Evolutionary conservation across 1,140 invertebrate species (phyloP).

Genomic region (Pissodes strobi): DNA sequence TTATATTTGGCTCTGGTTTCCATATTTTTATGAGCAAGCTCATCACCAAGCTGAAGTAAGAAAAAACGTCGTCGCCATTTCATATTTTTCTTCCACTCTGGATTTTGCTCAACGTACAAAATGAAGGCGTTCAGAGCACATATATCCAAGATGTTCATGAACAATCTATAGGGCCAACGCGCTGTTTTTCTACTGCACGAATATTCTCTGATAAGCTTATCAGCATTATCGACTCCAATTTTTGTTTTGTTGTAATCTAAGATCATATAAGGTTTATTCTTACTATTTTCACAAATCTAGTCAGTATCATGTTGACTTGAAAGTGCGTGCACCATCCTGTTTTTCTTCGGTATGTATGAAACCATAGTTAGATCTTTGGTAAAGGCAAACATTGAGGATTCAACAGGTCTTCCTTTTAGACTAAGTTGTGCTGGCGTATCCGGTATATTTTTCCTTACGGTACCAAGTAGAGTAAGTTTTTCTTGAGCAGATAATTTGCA

Average conservation of each 20-base stretch:
- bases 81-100: too few species aligned
- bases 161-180: not conserved
- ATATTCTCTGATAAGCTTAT: not conserved
- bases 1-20: too few species aligned
- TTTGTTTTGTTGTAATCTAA: not conserved
- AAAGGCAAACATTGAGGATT: too few species aligned
- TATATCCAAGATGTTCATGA: not conserved
- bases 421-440: slow-evolving; percentile 4
- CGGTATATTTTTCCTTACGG: slow-evolving; percentile 9
- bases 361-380: too few species aligned
- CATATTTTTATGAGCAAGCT: too few species aligned
- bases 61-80: too few species aligned
- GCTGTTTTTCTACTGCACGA: too few species aligned
- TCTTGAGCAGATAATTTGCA: not conserved
- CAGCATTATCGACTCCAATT: too few species aligned
- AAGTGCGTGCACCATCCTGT: not conserved
- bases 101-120: too few species aligned
- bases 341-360: not conserved
- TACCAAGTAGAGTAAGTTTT: slow-evolving; percentile 4
- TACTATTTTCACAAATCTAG: not conserved
- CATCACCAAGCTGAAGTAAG: not conserved
- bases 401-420: not conserved
- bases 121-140: not conserved
- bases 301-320: not conserved
- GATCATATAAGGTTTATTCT: too few species aligned